Conservation (phyloP, 2,888 invertebrate genomes). For the Microdon myrmicae region DNA sequence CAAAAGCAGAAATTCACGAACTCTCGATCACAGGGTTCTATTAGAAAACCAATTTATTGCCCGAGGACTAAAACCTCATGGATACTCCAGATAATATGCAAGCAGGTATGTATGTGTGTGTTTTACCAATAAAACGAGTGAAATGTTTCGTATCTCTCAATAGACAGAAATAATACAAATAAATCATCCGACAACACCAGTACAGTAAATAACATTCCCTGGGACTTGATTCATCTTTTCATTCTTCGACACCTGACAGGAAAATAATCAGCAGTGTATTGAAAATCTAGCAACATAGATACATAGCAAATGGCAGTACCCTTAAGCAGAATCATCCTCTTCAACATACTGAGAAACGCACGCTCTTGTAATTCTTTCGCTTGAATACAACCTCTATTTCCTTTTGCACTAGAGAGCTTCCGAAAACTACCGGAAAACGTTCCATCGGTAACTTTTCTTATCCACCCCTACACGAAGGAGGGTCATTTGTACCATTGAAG, state of each 20-base stretch:
- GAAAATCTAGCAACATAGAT: slow-evolving; percentile 28
- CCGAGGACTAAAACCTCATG: too few species aligned
- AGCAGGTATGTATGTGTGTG: too few species aligned
- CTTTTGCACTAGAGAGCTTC: slow-evolving; percentile 31
- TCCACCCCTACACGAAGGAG: slow-evolving; percentile 21
- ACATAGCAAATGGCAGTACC: too few species aligned
- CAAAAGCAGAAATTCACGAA: too few species aligned
- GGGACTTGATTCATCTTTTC: slow-evolving; percentile 44
- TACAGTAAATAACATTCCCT: slow-evolving; percentile 39
- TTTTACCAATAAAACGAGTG: too few species aligned
- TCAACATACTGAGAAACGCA: too few species aligned
- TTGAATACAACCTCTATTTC: slow-evolving; percentile 26
- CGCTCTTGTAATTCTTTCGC: slow-evolving; percentile 14
- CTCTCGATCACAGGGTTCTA: too few species aligned
- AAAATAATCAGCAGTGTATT: slow-evolving; percentile 49
- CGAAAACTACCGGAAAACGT: slow-evolving; percentile 33
- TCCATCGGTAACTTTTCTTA: slow-evolving; percentile 14
- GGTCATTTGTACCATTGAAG: slow-evolving; percentile 47
- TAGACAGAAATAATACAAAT: background rate
- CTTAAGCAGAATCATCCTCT: background rate
- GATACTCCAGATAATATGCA: too few species aligned
- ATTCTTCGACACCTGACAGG: slow-evolving; percentile 44
- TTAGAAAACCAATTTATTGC: too few species aligned
- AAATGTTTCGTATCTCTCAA: too few species aligned
- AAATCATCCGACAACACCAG: slow-evolving; percentile 22